Conservation (phyloP, 2,888 invertebrate genomes). For the Lasioglossum calceatum region DNA sequence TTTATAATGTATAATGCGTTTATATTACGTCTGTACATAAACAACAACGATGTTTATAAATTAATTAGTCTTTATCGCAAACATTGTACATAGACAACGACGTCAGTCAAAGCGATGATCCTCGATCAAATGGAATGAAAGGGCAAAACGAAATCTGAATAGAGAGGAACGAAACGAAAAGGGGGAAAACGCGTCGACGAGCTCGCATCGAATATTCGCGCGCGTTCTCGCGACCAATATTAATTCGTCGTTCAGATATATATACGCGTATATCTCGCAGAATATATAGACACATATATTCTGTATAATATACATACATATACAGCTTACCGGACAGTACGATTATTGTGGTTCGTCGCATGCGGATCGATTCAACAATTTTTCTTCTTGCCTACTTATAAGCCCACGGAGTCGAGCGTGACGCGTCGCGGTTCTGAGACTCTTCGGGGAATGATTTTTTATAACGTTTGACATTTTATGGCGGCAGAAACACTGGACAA, state of each 20-base stretch:
- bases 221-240: constrained; percentile 39
- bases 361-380: constrained; percentile 27
- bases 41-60: constrained; percentile 68
- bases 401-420: not conserved
- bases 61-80: constrained; percentile 67
- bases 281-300: not conserved
- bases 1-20: constrained; percentile 68
- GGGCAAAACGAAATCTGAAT: not conserved
- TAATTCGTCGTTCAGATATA: constrained; percentile 42
- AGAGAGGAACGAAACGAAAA: not conserved
- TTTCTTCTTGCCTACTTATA: not conserved
- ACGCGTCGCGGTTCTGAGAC: constrained; percentile 19
- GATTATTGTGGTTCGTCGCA: constrained; percentile 45
- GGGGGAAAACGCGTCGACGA: constrained; percentile 24
- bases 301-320: constrained; percentile 2
- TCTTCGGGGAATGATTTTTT: constrained; percentile 15
- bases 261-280: not conserved
- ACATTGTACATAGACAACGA: constrained; percentile 64
- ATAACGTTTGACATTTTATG: constrained; percentile 40
- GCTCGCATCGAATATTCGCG: constrained; percentile 33
- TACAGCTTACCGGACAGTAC: constrained; percentile 53
- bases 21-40: constrained; percentile 68
- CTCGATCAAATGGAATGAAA: constrained; percentile 3
- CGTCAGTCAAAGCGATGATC: constrained; percentile 45
- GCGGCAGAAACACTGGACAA: constrained; percentile 12